These are phyloP conservation scores for Vidua chalybeata DNA, from an alignment of 2,113 vertebrate species.

Conservation along the genomic window DNA sequence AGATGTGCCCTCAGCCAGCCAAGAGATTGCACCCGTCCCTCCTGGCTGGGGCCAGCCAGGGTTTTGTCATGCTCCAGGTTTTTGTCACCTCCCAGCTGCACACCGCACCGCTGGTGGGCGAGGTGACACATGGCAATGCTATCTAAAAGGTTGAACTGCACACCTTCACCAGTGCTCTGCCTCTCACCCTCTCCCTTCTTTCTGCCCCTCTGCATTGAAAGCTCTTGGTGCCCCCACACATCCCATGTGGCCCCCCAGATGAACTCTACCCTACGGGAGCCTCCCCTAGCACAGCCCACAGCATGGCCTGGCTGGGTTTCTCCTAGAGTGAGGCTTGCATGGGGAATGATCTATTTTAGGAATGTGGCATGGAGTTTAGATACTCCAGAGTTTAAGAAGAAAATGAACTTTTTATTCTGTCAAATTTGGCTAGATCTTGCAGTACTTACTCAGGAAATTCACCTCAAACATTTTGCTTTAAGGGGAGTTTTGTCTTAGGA, in stretches of 20 bases:
- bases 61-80: background rate
- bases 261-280: rapidly evolving
- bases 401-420: background rate
- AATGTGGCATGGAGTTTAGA: background rate
- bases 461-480: background rate
- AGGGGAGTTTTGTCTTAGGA: background rate
- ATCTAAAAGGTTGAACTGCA: rapidly evolving
- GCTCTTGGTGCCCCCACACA: background rate
- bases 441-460: background rate
- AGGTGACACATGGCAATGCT: rapidly evolving
- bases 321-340: background rate
- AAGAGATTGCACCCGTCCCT: rapidly evolving
- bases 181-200: rapidly evolving
- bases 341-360: background rate
- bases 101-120: rapidly evolving
- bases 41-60: rapidly evolving
- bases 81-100: background rate
- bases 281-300: background rate
- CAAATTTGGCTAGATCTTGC: background rate
- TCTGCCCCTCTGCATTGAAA: background rate
- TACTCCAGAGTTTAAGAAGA: background rate
- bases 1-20: background rate
- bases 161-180: background rate
- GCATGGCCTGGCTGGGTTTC: background rate
- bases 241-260: rapidly evolving